phyloP scores from a whole-genome alignment of 2,113 vertebrate species.

The Microtus montanus region DNA sequence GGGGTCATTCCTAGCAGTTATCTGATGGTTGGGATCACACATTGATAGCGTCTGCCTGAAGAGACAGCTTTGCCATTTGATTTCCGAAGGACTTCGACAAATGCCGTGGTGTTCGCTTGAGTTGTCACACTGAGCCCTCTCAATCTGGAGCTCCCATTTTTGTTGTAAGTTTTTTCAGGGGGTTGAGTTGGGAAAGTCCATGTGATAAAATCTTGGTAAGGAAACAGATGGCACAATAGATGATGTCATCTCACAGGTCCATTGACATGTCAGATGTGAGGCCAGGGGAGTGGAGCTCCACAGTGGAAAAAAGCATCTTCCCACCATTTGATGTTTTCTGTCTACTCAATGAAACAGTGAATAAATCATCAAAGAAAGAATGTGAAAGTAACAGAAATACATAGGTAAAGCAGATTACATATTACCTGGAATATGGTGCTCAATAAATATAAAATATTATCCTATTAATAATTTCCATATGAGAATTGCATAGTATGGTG shows the following conservation, averaged over 20 bases:
- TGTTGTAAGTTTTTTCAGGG: background rate
- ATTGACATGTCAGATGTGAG: background rate
- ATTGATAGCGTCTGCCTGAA: slow-evolving; percentile 52
- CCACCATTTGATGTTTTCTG: background rate
- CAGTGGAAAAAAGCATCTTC: background rate
- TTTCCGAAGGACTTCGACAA: background rate
- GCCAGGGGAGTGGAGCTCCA: background rate
- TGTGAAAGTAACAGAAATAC: background rate
- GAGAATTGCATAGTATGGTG: background rate
- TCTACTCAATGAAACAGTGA: background rate
- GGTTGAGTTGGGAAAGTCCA: background rate
- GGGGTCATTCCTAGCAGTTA: slow-evolving; percentile 60
- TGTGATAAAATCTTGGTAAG: background rate
- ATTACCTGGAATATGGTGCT: background rate
- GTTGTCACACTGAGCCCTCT: background rate
- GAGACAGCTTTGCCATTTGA: background rate
- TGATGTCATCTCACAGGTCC: background rate
- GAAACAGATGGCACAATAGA: background rate
- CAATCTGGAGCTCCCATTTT: background rate
- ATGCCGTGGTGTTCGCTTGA: background rate
- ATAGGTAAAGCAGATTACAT: background rate
- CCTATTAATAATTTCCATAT: background rate
- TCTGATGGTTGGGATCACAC: slow-evolving; percentile 41
- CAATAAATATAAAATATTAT: slow-evolving; percentile 12
- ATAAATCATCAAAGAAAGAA: slow-evolving; percentile 1